phyloP scores from a whole-genome alignment of 2,113 vertebrate species.

The Thinocorus orbignyianus region DNA sequence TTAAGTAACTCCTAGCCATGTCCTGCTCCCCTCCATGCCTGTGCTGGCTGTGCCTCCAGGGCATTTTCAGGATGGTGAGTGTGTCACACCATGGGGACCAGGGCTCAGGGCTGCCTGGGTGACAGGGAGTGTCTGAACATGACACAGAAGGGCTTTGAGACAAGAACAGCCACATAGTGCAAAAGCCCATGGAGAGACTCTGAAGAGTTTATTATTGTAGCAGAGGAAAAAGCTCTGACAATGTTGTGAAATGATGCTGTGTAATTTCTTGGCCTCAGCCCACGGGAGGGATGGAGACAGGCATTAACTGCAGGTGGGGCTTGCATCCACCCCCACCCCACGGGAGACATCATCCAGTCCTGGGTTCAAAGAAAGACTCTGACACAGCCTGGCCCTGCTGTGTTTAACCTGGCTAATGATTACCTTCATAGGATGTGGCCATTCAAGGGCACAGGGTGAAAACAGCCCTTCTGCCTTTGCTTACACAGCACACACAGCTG shows the following conservation, averaged over 20 bases:
- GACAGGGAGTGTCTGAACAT: background rate
- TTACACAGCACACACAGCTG: constrained; percentile 54
- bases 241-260: background rate
- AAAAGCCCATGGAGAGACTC: background rate
- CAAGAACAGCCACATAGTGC: background rate
- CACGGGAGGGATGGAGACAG: background rate
- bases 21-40: background rate
- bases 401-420: constrained; percentile 43
- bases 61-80: background rate
- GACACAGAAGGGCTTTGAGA: background rate
- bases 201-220: fast-evolving
- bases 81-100: background rate
- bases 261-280: background rate
- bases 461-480: constrained; percentile 49
- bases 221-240: background rate
- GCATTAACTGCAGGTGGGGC: background rate
- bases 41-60: background rate
- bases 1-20: background rate
- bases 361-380: background rate
- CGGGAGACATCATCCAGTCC: background rate
- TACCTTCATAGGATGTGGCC: constrained; percentile 23
- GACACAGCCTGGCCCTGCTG: background rate
- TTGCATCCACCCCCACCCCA: background rate
- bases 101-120: background rate
- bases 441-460: constrained; percentile 33